Conservation (phyloP, 2,113 vertebrate genomes). For the Serilophus lunatus region DNA sequence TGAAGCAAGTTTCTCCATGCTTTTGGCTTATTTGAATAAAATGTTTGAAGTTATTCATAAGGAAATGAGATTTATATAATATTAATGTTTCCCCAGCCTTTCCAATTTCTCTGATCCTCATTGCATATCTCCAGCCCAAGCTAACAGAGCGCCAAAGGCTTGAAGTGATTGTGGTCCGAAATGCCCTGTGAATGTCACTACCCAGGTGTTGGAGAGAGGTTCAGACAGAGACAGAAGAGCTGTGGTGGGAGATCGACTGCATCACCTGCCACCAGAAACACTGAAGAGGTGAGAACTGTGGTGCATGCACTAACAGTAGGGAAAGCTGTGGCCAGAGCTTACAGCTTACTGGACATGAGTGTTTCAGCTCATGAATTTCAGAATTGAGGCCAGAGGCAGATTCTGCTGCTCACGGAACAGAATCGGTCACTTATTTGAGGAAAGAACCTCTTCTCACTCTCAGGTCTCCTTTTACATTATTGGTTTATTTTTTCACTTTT, state of each 20-base stretch:
- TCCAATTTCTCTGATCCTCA: neutral
- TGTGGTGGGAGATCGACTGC: neutral
- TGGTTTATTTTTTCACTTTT: neutral
- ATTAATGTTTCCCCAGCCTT: neutral
- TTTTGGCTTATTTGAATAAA: neutral
- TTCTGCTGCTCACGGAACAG: neutral
- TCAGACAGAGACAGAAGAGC: neutral
- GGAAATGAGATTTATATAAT: neutral
- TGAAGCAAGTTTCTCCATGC: constrained; percentile 3
- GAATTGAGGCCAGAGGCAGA: neutral
- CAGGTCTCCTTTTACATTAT: neutral
- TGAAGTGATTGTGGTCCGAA: neutral
- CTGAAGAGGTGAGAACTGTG: neutral
- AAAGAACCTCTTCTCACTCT: neutral
- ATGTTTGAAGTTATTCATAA: neutral
- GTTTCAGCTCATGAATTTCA: neutral
- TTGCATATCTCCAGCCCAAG: neutral
- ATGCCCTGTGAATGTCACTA: neutral
- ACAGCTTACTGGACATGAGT: neutral
- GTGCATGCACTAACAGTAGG: neutral
- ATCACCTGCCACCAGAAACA: no score
- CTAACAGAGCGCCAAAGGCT: neutral
- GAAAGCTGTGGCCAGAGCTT: neutral
- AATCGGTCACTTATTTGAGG: neutral
- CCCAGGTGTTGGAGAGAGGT: neutral